Percentiles rank a stretch among this genome's conserved stretches.
These are phyloP conservation scores for Xyliphius kryptos DNA, from an alignment of 2,113 vertebrate species.

Conservation along the genomic window DNA sequence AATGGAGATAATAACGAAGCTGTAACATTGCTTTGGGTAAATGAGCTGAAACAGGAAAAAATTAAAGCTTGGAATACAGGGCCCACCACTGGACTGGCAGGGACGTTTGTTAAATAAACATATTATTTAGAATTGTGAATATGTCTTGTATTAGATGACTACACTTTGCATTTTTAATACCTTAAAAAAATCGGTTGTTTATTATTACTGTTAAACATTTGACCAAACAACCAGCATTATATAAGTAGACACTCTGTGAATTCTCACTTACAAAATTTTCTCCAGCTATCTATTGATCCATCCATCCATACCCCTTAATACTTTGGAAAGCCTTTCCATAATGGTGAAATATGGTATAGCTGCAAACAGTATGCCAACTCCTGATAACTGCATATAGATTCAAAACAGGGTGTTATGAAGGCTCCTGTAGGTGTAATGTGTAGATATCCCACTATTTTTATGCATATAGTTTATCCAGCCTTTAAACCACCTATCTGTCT, in stretches of 20 bases:
- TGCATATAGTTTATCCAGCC: too few relatives aligned
- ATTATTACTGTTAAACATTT: not conserved
- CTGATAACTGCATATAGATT: too few relatives aligned
- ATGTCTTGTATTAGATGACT: slow-evolving; percentile 4
- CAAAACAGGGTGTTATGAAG: too few relatives aligned
- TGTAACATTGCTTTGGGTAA: slow-evolving; percentile 88
- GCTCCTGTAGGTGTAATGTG: too few relatives aligned
- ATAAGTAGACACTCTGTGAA: slow-evolving; percentile 52
- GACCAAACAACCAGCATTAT: slow-evolving; percentile 36
- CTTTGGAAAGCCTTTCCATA: too few relatives aligned
- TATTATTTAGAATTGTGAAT: not conserved
- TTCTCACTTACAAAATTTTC: slow-evolving; percentile 44
- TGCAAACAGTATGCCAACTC: too few relatives aligned
- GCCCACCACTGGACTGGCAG: slow-evolving; percentile 66
- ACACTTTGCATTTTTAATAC: not conserved
- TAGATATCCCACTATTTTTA: too few relatives aligned
- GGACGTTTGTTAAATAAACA: too few relatives aligned
- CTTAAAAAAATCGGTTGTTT: not conserved
- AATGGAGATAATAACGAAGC: slow-evolving; percentile 86
- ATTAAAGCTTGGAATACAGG: slow-evolving; percentile 73
- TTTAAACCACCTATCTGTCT: too few relatives aligned
- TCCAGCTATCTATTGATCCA: not conserved
- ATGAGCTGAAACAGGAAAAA: slow-evolving; percentile 81
- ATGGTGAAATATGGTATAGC: too few relatives aligned
- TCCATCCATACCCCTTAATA: too few relatives aligned